phyloP scores from a whole-genome alignment of 2,113 vertebrate species.

The Eretmochelys imbricata region DNA sequence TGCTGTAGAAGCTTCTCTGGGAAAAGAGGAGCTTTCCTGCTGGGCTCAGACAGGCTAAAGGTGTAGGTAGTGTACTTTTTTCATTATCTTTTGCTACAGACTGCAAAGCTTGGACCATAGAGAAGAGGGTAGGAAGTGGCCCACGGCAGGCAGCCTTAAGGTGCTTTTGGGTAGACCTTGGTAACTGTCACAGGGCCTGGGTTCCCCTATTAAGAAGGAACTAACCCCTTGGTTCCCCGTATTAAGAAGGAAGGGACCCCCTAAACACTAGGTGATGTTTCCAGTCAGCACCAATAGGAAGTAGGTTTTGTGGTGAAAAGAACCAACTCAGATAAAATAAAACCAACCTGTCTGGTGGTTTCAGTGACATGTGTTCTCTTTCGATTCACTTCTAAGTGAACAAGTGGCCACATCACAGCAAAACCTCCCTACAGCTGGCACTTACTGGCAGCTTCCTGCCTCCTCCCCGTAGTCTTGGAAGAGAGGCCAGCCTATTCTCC shows the following conservation, averaged over 20 bases:
- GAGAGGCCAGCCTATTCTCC: not conserved
- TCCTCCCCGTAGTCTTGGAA: not conserved
- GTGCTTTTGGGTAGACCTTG: not conserved
- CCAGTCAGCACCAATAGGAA: not conserved
- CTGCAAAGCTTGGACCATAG: not conserved
- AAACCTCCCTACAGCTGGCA: not conserved
- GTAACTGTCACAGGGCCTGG: not conserved
- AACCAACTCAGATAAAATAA: slow-evolving; percentile 10
- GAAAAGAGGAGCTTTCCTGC: not conserved
- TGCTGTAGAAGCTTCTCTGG: not conserved
- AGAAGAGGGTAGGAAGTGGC: not conserved
- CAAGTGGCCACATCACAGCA: not conserved
- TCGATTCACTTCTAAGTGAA: not conserved
- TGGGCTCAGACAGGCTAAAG: not conserved
- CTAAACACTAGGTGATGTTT: not conserved
- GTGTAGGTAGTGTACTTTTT: not conserved
- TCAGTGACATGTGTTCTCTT: not conserved
- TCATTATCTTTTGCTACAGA: not conserved
- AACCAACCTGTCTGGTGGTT: not conserved
- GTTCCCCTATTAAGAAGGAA: not conserved
- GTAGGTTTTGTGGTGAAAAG: not conserved
- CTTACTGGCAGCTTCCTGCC: not conserved
- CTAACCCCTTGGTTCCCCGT: not conserved
- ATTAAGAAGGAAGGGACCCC: not conserved
- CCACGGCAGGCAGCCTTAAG: not conserved